Percentiles rank a stretch among this genome's conserved stretches.
These are phyloP conservation scores for Cercopithecus mona DNA, from an alignment of 2,113 vertebrate species.

Conservation along the genomic window DNA sequence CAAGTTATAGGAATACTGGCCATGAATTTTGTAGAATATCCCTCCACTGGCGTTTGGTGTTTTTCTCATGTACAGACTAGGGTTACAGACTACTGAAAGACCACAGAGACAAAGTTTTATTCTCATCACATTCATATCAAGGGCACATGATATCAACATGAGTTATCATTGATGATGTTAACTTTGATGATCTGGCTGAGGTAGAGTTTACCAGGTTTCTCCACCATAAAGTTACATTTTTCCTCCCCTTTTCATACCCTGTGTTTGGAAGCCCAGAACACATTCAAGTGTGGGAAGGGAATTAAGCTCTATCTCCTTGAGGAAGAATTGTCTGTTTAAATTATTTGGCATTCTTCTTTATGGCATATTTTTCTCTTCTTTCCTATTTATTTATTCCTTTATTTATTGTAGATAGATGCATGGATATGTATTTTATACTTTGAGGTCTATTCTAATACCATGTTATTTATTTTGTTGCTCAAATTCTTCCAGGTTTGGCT, in stretches of 20 bases:
- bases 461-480: background rate
- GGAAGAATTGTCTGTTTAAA: background rate
- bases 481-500: background rate
- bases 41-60: background rate
- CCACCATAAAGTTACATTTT: background rate
- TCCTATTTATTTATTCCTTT: background rate
- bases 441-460: background rate
- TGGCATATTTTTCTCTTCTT: background rate
- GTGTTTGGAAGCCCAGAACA: background rate
- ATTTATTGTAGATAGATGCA: background rate
- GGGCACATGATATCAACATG: background rate
- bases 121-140: background rate
- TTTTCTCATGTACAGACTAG: background rate
- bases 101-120: background rate
- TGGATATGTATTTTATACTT: background rate
- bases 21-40: background rate
- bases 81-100: background rate
- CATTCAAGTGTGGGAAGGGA: background rate
- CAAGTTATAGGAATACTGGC: background rate
- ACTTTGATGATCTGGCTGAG: background rate
- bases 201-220: background rate
- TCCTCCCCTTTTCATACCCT: background rate
- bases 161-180: background rate
- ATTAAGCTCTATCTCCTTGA: background rate
- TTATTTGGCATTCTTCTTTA: background rate